phyloP scores from a whole-genome alignment of 1,140 invertebrate species.

The Colletes gigas region DNA sequence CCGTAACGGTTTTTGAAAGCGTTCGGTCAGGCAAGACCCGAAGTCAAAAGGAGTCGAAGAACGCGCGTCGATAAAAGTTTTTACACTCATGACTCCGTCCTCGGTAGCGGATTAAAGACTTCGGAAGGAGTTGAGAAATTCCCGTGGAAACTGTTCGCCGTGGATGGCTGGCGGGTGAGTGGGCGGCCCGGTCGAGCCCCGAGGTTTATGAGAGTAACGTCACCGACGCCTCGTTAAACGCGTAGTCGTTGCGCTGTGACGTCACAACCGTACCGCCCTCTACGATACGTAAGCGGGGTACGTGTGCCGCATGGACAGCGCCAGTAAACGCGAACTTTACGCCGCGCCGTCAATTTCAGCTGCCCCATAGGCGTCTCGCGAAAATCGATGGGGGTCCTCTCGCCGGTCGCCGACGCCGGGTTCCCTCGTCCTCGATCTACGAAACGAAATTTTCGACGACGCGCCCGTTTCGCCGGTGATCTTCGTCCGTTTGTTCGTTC shows the following conservation, averaged over 20 bases:
- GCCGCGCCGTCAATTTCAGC: slow-evolving; percentile 51
- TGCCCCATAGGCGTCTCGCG: slow-evolving; percentile 33
- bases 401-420: not conserved
- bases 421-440: slow-evolving; percentile 1
- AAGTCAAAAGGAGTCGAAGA: not conserved
- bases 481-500: not conserved
- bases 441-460: not conserved
- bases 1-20: not conserved
- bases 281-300: slow-evolving; percentile 32
- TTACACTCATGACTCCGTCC: not conserved
- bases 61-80: not conserved
- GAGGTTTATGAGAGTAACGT: slow-evolving; percentile 56
- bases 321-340: slow-evolving; percentile 48
- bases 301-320: slow-evolving; percentile 18
- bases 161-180: not conserved
- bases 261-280: slow-evolving; percentile 44
- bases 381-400: slow-evolving; percentile 16
- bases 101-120: slow-evolving; percentile 28
- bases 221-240: slow-evolving; percentile 46
- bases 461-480: not conserved
- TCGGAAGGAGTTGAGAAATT: slow-evolving; percentile 18
- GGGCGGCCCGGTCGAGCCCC: slow-evolving; percentile 9
- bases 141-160: slow-evolving; percentile 28
- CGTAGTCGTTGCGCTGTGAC: slow-evolving; percentile 41
- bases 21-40: too few species aligned